Base-by-base conservation (phyloP, 2,797 vertebrate species). In the Dendrocincla fuliginosa region DNA sequence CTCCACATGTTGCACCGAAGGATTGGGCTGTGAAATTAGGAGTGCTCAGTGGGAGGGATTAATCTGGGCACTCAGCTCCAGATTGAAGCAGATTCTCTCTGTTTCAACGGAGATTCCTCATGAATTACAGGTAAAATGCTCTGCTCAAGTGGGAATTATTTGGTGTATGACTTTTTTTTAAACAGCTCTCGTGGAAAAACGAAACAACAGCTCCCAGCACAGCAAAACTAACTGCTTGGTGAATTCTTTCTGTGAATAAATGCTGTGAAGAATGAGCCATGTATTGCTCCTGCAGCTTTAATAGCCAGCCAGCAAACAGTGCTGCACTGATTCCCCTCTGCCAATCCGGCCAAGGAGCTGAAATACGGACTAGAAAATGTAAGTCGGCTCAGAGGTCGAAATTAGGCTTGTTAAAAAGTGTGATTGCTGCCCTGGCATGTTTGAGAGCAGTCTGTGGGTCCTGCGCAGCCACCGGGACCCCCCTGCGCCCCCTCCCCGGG, bases 401-500 rank as follows among this genome's bases (percentile, higher is more conserved):
- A 30, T 10, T 14, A n/a, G 53, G 37, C 64, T 78, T n/a, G 33
- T 33, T 30, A 18, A 57, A 60, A 61, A 87, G 84, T 28, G 22
- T 53, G 91, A 87, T 56, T 75, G 82, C 89, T 91, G 85, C 78
- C 73, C 82, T 90, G 55, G 44, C 85, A 57, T 20, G 60, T 73
- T 56, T 35, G 80, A 77, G 90, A 85, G 75, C 91, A 41, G 71
- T 9, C 76, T 15, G 65, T 35, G 84, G 74, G 87, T 32, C 28
- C 84, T 11, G 55, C 6, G 33, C 23, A 59, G 70, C 59, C 95
- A 74, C 56, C 33, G 44, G 44, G 61, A 47, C 27, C 69, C 74
- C 22, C 30, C 49, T 3, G 76, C 87, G 8, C 57, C 39, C 71
- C 70, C 57, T 93, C 85, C 91, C 93, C 14, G 68, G 83, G 91